phyloP scores from a whole-genome alignment of 2,888 invertebrate species.

The Rotaria socialis region DNA sequence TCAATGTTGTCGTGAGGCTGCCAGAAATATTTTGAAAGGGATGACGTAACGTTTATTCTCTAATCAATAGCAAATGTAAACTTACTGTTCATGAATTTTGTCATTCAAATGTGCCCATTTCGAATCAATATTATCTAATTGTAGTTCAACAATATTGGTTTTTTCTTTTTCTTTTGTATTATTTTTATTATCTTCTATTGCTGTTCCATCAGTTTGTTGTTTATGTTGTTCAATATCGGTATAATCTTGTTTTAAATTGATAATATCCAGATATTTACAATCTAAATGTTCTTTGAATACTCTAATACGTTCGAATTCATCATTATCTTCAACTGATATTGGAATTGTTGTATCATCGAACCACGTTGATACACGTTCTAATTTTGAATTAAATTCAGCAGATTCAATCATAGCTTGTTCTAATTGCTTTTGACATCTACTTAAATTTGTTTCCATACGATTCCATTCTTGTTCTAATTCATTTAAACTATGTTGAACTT shows the following conservation, averaged over 20 bases:
- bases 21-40: too few relatives aligned
- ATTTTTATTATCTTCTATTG: neutral
- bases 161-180: neutral
- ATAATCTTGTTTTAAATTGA: conserved; percentile 23
- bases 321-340: neutral
- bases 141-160: neutral
- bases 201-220: neutral
- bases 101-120: conserved; percentile 17
- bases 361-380: conserved; percentile 23
- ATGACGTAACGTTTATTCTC: too few relatives aligned
- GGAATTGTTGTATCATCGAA: neutral
- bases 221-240: conserved; percentile 28
- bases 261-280: conserved; percentile 18
- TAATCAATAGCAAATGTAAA: too few relatives aligned
- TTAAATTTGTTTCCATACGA: neutral
- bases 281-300: conserved; percentile 16
- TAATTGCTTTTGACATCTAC: neutral
- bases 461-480: conserved; percentile 1
- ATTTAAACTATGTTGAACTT: neutral
- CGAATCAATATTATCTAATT: neutral
- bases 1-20: too few relatives aligned
- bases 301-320: conserved; percentile 17
- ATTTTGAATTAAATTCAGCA: neutral
- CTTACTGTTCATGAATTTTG: conserved; percentile 17
- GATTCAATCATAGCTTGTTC: neutral